phyloP scores from a whole-genome alignment of 2,888 invertebrate genomes.

The Aleiodes alternator region DNA sequence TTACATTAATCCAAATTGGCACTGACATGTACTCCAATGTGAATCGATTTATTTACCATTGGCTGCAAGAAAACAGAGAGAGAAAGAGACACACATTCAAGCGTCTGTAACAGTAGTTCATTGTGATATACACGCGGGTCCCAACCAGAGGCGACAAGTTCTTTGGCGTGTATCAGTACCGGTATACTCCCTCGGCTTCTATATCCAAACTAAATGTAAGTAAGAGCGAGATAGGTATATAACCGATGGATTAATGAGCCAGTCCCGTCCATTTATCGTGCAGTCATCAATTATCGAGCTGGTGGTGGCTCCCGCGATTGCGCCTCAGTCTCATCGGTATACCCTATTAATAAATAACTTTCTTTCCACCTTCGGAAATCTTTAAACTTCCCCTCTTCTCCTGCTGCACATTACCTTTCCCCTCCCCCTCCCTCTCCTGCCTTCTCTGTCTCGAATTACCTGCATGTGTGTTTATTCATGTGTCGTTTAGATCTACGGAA shows the following conservation, averaged over 20 bases:
- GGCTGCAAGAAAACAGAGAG: background rate
- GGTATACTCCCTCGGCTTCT: constrained; percentile 7
- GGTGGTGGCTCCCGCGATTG: constrained; percentile 41
- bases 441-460: background rate
- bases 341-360: constrained; percentile 38
- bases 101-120: constrained; percentile 29
- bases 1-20: too few relatives aligned
- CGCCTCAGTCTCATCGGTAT: constrained; percentile 33
- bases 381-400: background rate
- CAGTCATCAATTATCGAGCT: constrained; percentile 46
- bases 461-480: background rate
- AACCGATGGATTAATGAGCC: constrained; percentile 47
- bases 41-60: background rate
- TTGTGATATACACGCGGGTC: constrained; percentile 34
- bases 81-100: background rate
- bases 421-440: background rate
- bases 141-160: constrained; percentile 31
- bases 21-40: background rate
- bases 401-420: too few relatives aligned
- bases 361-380: constrained; percentile 31
- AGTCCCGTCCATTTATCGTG: constrained; percentile 47
- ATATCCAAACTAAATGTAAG: background rate
- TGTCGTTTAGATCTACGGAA: constrained; percentile 7
- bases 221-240: constrained; percentile 8
- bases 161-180: constrained; percentile 31